phyloP scores from a whole-genome alignment of 92 coral and sea anemone genomes.

The Scolanthus callimorphus region DNA sequence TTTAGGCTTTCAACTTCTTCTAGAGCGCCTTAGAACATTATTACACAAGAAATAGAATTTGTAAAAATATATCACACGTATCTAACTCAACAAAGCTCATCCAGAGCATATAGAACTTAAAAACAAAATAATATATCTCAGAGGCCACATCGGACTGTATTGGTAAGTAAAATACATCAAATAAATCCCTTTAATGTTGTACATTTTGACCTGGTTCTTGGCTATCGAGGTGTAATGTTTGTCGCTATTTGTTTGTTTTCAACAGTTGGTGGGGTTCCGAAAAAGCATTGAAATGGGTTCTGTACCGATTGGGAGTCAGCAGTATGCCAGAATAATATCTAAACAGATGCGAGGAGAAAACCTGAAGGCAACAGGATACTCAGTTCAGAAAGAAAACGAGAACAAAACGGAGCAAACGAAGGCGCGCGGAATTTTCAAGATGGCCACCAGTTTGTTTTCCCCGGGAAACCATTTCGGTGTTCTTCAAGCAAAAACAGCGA shows the following conservation, averaged over 20 bases:
- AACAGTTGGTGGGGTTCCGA: constrained; percentile 15
- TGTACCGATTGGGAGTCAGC: constrained; percentile 23
- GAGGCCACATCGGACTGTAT: too few species aligned
- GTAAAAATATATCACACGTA: neutral
- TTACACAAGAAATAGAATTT: neutral
- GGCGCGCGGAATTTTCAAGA: neutral
- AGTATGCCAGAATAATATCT: constrained; percentile 10
- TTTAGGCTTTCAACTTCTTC: too few species aligned
- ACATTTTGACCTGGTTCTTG: neutral
- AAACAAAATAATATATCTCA: too few species aligned
- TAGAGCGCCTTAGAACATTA: neutral
- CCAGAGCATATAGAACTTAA: too few species aligned
- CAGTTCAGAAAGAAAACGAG: neutral
- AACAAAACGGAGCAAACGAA: neutral
- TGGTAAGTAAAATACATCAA: too few species aligned
- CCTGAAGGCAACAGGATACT: neutral
- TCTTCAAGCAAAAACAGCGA: neutral
- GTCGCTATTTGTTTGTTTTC: neutral
- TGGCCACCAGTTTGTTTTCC: neutral
- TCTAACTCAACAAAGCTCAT: neutral
- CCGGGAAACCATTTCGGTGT: neutral
- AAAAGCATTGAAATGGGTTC: constrained; percentile 23
- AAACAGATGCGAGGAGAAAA: constrained; percentile 8
- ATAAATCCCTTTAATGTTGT: too few species aligned
- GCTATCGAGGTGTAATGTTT: neutral